Evolutionary conservation across 1,140 invertebrate genomes (phyloP).

Genomic region (Drosophila rhopaloa): DNA sequence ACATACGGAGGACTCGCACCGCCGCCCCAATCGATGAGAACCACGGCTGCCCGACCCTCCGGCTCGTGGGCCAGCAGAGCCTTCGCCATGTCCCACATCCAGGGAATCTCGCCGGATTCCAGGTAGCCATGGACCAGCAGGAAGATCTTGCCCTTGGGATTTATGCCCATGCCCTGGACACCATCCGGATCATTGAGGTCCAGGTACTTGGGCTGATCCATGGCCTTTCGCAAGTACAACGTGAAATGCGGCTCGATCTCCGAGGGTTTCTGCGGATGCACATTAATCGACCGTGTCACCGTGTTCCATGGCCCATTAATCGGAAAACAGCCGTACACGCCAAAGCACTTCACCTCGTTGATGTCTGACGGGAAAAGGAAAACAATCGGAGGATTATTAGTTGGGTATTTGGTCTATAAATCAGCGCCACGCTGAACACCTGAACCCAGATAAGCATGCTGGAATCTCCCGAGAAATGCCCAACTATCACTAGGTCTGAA

Average conservation of each 20-base stretch:
- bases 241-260: conserved; percentile 86
- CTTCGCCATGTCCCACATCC: conserved; percentile 87
- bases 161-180: conserved; percentile 87
- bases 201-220: conserved; percentile 86
- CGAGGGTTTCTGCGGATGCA: conserved; percentile 89
- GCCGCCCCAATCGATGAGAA: conserved; percentile 93
- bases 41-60: conserved; percentile 89
- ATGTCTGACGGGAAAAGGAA: conserved; percentile 68
- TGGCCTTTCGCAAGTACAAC: conserved; percentile 85
- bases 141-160: conserved; percentile 88
- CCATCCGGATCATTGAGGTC: conserved; percentile 88
- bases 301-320: conserved; percentile 92
- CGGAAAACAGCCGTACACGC: conserved; percentile 93
- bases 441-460: neutral
- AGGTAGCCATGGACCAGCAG: conserved; percentile 94
- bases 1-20: conserved; percentile 94
- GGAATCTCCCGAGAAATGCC: too few relatives aligned
- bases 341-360: conserved; percentile 88
- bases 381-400: neutral
- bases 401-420: neutral
- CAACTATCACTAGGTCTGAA: too few relatives aligned
- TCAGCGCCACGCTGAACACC: neutral
- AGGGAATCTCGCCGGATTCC: conserved; percentile 90
- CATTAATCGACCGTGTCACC: conserved; percentile 90
- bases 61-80: conserved; percentile 88